Evolutionary conservation across 2,797 vertebrate species (phyloP).

Genomic region (Rhinogobio ventralis): DNA sequence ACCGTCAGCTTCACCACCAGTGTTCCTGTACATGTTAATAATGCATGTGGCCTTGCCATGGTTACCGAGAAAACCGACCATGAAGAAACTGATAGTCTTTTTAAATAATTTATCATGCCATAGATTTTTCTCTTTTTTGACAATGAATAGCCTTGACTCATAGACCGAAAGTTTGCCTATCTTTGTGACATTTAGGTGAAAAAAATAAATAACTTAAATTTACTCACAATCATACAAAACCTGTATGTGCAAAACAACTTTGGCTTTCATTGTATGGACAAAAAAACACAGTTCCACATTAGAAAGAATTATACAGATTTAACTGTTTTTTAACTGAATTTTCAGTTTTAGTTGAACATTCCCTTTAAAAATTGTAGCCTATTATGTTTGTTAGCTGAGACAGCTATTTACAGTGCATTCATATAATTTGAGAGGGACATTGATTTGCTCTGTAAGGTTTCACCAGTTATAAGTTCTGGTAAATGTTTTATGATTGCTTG

Average conservation of each 20-base stretch:
- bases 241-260: not conserved
- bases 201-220: not conserved
- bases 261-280: not conserved
- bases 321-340: not conserved
- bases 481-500: constrained; percentile 14
- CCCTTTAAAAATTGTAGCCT: not conserved
- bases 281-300: not conserved
- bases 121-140: constrained; percentile 74
- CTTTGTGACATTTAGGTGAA: not conserved
- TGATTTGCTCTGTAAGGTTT: constrained; percentile 38
- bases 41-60: constrained; percentile 89
- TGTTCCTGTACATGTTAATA: constrained; percentile 84
- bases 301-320: not conserved
- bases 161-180: constrained; percentile 21
- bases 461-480: not conserved
- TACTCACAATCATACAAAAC: not conserved
- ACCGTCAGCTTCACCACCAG: constrained; percentile 74
- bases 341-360: not conserved
- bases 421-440: constrained; percentile 18
- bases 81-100: constrained; percentile 85
- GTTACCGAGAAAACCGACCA: constrained; percentile 91
- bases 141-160: constrained; percentile 68
- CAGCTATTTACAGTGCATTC: not conserved
- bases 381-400: not conserved
- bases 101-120: constrained; percentile 86